Evolutionary conservation across 2,797 vertebrate species (phyloP).

Genomic region (Trematomus bernacchii): DNA sequence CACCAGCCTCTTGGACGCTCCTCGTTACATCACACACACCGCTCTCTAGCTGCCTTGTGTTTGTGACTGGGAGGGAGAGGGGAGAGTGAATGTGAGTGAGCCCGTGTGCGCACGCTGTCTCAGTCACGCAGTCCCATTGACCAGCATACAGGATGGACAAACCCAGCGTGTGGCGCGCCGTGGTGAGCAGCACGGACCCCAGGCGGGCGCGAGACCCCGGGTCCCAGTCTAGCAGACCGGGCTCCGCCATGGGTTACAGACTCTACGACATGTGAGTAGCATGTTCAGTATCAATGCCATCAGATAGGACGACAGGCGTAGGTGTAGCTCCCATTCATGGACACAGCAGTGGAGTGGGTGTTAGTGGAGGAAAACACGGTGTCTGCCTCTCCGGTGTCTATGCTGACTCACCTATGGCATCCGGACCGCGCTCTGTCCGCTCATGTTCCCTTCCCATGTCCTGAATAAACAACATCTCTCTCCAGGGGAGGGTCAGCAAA

Average conservation of each 20-base stretch:
- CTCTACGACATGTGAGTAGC: conserved; percentile 97
- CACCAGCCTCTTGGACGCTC: conserved; percentile 76
- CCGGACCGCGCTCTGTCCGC: conserved; percentile 65
- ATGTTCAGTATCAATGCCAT: conserved; percentile 21
- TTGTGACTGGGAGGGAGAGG: conserved; percentile 77
- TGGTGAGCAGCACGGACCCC: conserved; percentile 83
- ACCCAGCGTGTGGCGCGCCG: conserved; percentile 83
- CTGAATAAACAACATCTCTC: conserved; percentile 71
- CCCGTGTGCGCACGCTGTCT: conserved; percentile 81
- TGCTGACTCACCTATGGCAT: conserved; percentile 78
- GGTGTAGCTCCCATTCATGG: conserved; percentile 61
- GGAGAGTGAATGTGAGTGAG: conserved; percentile 79
- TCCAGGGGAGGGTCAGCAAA: conserved; percentile 47
- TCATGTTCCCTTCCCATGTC: conserved; percentile 50
- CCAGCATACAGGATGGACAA: conserved; percentile 83
- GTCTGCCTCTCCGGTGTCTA: conserved; percentile 41
- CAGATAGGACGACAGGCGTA: conserved; percentile 7
- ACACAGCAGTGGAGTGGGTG: conserved; percentile 43
- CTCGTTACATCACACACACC: conserved; percentile 90
- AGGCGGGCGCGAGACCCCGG: conserved; percentile 74
- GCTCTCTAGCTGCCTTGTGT: conserved; percentile 76
- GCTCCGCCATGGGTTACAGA: conserved; percentile 92
- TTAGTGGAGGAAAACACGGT: conserved; percentile 52
- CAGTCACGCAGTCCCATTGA: conserved; percentile 62
- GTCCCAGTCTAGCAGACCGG: conserved; percentile 72